These are phyloP conservation scores for Lissonota sp. DNA, from an alignment of 2,888 invertebrate species.

Conservation along the genomic window DNA sequence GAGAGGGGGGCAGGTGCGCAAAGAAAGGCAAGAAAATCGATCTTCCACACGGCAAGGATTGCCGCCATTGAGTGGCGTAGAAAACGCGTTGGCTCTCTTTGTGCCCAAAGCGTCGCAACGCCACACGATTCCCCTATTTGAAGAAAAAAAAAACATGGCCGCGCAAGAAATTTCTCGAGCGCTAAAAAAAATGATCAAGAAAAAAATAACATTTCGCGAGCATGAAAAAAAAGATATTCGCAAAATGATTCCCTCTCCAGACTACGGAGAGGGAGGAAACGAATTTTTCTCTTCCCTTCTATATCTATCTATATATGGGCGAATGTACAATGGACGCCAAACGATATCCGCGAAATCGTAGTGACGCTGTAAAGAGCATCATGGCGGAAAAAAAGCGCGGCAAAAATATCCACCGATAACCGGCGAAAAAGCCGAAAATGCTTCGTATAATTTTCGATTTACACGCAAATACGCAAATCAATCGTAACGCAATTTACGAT, in stretches of 20 bases:
- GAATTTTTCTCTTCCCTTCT: neutral
- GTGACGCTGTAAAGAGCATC: neutral
- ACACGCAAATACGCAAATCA: slow-evolving; percentile 1
- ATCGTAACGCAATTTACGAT: slow-evolving; percentile 4
- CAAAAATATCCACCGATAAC: slow-evolving; percentile 9
- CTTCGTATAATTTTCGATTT: neutral
- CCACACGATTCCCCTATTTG: slow-evolving; percentile 36
- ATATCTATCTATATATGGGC: slow-evolving; percentile 27
- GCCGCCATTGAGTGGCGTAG: slow-evolving; percentile 63
- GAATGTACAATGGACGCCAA: slow-evolving; percentile 41
- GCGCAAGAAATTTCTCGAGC: neutral
- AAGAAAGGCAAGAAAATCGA: slow-evolving; percentile 50
- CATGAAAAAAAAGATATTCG: neutral
- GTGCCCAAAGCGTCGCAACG: slow-evolving; percentile 1
- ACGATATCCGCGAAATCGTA: slow-evolving; percentile 13
- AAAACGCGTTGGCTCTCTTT: slow-evolving; percentile 14
- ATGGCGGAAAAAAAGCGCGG: slow-evolving; percentile 27
- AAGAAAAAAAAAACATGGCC: neutral
- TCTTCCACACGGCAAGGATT: slow-evolving; percentile 40
- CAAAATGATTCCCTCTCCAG: neutral
- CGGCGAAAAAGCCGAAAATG: neutral
- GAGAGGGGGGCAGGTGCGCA: slow-evolving; percentile 11
- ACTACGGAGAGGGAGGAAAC: neutral
- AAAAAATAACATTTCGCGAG: neutral
- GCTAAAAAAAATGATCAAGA: neutral